Base-by-base conservation (phyloP, 2,113 vertebrate species). In the Passer montanus region DNA sequence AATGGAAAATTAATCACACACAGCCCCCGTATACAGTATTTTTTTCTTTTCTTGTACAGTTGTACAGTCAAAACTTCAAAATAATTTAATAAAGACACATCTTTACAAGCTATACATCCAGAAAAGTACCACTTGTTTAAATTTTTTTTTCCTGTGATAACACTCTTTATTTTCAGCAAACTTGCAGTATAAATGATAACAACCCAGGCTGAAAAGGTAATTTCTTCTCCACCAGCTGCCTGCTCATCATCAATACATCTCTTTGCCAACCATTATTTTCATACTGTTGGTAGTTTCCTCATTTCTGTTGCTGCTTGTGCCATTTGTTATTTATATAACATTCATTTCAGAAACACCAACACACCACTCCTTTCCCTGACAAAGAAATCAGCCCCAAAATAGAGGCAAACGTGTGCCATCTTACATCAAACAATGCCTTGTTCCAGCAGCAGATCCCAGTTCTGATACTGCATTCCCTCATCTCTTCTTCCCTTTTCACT, bases 61-160 rank as follows among this genome's bases (percentile, higher is more conserved):
- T 94, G 88, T 87, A 95, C 75, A 96, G 95, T 58, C 63, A 59
- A 84, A 94, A 69, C 16, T 31, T 28, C 66, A 76, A 86, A 90
- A 87, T 93, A 93, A 96, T 74, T 92, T 96, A 97, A 97, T 97
- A 97, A 97, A 97, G 53, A 82, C 62, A 33, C 44, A 35, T 41
- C 86, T 79, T 87, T 90, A 68, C 50, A 79, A 90, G 89, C 55
- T 52, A 6, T 22, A 81, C 33, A 47, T 24, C 46, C 28, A 27
- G 4, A 5, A 12, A 55, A 81, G 37, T 44, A 72, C 37, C 44
- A 19, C 24, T 89, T 75, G 30, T 43, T 86, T 63, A 0, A 84
- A 78, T 43, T 7, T 44, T 77, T 74, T 77, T 75, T 64, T 83
- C 27, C 35, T 27, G 56, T 59, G 26, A 41, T 55, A 58, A n/a